These are phyloP conservation scores for Amblyjoppa proteus DNA, from an alignment of 2,888 invertebrate species.

Conservation along the genomic window DNA sequence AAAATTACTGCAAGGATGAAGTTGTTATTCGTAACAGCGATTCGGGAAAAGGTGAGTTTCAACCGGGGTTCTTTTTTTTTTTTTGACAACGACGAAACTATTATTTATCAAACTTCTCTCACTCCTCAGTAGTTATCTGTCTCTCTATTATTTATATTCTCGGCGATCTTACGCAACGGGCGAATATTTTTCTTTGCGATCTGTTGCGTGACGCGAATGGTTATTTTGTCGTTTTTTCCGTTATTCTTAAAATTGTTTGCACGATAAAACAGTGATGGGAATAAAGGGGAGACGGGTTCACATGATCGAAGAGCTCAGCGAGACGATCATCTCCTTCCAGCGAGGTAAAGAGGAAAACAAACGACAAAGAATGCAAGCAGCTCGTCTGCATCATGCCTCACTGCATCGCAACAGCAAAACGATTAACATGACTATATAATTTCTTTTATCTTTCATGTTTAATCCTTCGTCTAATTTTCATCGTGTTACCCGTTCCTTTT, in stretches of 20 bases:
- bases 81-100: constrained; percentile 17
- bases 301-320: constrained; percentile 99
- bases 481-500: constrained; percentile 22
- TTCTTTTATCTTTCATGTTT: constrained; percentile 45
- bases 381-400: constrained; percentile 77
- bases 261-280: constrained; percentile 94
- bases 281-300: constrained; percentile 99
- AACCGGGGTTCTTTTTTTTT: constrained; percentile 13
- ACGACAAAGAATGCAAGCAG: constrained; percentile 73
- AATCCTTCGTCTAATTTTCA: constrained; percentile 56
- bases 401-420: constrained; percentile 71
- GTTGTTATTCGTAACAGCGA: constrained; percentile 97
- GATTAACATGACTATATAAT: constrained; percentile 61
- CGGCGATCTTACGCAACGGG: constrained; percentile 42
- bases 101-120: constrained; percentile 41
- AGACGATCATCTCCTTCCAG: constrained; percentile 99
- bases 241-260: constrained; percentile 79
- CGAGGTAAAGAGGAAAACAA: constrained; percentile 91
- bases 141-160: constrained; percentile 1
- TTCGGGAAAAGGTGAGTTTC: constrained; percentile 94
- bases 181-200: constrained; percentile 25
- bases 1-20: constrained; percentile 97
- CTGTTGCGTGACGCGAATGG: constrained; percentile 51
- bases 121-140: constrained; percentile 26
- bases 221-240: constrained; percentile 61